These are phyloP conservation scores for Luidia sarsii DNA, from an alignment of 53 echinoderm and acorn worm genomes.

Conservation along the genomic window DNA sequence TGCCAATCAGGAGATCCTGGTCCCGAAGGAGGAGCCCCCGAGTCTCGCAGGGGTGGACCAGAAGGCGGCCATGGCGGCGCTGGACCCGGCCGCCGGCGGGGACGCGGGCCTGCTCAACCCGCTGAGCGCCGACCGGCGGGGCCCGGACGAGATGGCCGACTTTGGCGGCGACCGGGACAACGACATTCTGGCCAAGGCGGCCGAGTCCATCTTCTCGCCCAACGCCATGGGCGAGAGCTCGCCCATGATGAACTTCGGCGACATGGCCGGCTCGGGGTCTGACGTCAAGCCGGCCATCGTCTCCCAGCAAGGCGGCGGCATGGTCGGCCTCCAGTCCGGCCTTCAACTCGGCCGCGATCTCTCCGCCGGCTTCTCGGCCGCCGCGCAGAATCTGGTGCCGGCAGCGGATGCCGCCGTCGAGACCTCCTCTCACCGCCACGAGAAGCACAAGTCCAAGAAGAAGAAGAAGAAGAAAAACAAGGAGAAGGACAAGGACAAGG, in stretches of 20 bases:
- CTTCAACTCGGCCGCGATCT: conserved; percentile 33
- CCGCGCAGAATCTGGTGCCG: conserved; percentile 5
- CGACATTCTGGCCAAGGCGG: conserved; percentile 96
- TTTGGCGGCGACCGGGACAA: conserved; percentile 55
- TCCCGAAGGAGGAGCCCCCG: conserved; percentile 19
- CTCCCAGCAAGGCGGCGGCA: conserved; percentile 15
- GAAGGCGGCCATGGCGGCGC: conserved; percentile 16
- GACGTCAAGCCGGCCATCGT: conserved; percentile 40
- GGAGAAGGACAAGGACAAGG: conserved; percentile 83
- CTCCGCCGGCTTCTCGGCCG: conserved; percentile 9
- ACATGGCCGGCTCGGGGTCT: conserved; percentile 30
- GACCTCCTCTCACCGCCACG: conserved; percentile 44
- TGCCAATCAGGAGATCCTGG: background rate
- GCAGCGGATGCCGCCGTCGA: conserved; percentile 19
- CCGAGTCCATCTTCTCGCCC: conserved; percentile 86
- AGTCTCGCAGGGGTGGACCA: background rate
- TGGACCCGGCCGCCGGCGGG: background rate
- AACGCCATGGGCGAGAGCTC: conserved; percentile 55
- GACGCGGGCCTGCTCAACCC: conserved; percentile 37
- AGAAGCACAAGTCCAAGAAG: conserved; percentile 57
- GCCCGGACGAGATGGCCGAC: conserved; percentile 33
- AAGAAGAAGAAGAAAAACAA: conserved; percentile 89
- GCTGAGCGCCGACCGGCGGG: conserved; percentile 15
- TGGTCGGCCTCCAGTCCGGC: conserved; percentile 36
- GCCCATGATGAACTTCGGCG: conserved; percentile 60